Base-by-base conservation (phyloP, 1,140 invertebrate species). In the Saxidomus purpurata region DNA sequence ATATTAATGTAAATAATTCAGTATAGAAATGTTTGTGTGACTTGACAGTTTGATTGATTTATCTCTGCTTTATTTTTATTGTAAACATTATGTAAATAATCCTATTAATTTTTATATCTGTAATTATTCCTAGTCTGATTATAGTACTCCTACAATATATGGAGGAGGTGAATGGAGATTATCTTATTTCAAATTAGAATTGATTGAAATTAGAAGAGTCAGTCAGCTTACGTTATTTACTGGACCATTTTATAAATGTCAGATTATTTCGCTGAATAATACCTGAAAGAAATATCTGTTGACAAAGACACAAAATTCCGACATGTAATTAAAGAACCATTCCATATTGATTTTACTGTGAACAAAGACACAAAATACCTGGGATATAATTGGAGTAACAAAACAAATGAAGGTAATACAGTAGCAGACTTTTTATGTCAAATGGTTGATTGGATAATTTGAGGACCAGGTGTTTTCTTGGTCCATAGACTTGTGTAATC, bases 361-460 rank as follows among this genome's bases (percentile, higher is more conserved):
- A 38, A 71, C 34, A 71, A 71, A 38, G 67, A 71, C 34, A 71
- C 15, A 71, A 36, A 36, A 71, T 71, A 71, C 34, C 34, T 38
- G 67, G 67, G 22, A 71, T 71, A 71, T 71, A 38, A 36, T 71
- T 71, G 17, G 11, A 38, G 67, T 71, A 38, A 63, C 25, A 63
- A 28, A 8, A 15, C 25, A 63, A 63, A 63, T 28, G 25, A 63
- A 6, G 52, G 52, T 59, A 59, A 59, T 59, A 22, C n/a, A 59
- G 52, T 59, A 59, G 34, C 6, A 38, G 67, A 38, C 3, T 38
- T 38, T 38, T 71, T 38, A 71, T 71, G 67, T 31, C 0, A 38
- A 40, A 28, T 71, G 36, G 67, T 38, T 67, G 34, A 67, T 67
- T 67, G 31, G 25, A 67, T 28, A 67, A 67, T 67, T 31, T 4